Evolutionary conservation across 2,113 vertebrate genomes (phyloP).

Genomic region (Numida meleagris): DNA sequence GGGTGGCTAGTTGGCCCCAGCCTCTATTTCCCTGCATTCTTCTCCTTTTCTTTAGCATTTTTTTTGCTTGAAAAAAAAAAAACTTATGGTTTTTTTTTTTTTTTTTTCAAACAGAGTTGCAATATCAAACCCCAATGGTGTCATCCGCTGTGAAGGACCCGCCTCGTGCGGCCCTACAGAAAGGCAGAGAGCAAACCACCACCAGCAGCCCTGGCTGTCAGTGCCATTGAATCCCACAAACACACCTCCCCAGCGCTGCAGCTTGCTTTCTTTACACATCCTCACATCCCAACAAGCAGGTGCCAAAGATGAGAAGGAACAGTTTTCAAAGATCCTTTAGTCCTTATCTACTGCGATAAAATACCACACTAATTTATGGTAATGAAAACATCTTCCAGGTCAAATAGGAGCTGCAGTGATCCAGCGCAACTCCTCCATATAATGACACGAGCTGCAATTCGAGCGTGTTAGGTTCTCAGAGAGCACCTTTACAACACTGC

Average conservation of each 20-base stretch:
- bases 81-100: too few relatives aligned
- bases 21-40: neutral
- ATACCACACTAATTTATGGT: neutral
- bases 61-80: too few relatives aligned
- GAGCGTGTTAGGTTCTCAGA: neutral
- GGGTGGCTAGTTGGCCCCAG: too few relatives aligned
- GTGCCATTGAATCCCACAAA: too few relatives aligned
- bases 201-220: too few relatives aligned
- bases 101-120: neutral
- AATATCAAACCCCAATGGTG: neutral
- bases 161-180: too few relatives aligned
- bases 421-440: neutral
- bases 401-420: neutral
- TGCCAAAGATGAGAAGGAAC: neutral
- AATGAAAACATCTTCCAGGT: neutral
- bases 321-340: slow-evolving; percentile 21
- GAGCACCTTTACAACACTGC: neutral
- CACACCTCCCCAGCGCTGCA: neutral
- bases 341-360: neutral
- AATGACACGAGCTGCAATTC: neutral
- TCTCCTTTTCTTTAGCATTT: neutral
- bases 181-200: neutral
- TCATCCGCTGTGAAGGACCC: neutral
- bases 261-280: neutral
- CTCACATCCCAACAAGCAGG: neutral